A percentile compares a stretch with the other conserved stretches of the same genome.
Conservation (phyloP, 2,113 vertebrate species). For the Podarcis muralis region DNA sequence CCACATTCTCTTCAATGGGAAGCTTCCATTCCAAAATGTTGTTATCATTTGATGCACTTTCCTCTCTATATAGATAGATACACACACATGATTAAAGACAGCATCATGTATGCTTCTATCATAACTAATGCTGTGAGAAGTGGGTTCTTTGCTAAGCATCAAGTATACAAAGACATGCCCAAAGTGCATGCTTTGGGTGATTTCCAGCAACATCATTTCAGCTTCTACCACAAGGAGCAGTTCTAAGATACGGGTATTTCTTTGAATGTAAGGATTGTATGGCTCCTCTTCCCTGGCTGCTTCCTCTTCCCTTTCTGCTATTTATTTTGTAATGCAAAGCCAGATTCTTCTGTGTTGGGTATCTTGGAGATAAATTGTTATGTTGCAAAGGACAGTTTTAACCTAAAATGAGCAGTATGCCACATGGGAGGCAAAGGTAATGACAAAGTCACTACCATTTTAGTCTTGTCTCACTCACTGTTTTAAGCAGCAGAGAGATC, state of each 20-base stretch:
- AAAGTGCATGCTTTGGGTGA: background rate
- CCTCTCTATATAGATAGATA: too few species aligned
- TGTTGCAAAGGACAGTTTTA: constrained; percentile 37
- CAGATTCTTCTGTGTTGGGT: constrained; percentile 8
- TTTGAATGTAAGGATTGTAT: background rate
- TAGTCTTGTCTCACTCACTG: background rate
- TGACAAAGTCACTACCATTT: constrained; percentile 42
- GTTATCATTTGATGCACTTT: too few species aligned
- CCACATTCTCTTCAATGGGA: background rate
- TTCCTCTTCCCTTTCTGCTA: fast-evolving
- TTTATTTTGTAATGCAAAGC: constrained; percentile 39
- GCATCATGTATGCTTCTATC: too few species aligned
- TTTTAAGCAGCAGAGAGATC: constrained; percentile 35
- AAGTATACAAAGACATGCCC: background rate
- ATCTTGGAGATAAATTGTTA: background rate
- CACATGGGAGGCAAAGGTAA: constrained; percentile 46
- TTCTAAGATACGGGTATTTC: background rate
- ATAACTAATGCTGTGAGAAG: background rate
- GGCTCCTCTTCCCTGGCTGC: constrained; percentile 14
- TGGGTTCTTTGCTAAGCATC: too few species aligned
- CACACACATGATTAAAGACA: background rate
- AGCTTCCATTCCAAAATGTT: background rate
- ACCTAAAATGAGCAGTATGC: constrained; percentile 10
- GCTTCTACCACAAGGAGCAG: background rate
- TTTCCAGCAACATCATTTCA: background rate